Base-by-base conservation (phyloP, 2,888 invertebrate genomes). In the Cepaea hortensis region DNA sequence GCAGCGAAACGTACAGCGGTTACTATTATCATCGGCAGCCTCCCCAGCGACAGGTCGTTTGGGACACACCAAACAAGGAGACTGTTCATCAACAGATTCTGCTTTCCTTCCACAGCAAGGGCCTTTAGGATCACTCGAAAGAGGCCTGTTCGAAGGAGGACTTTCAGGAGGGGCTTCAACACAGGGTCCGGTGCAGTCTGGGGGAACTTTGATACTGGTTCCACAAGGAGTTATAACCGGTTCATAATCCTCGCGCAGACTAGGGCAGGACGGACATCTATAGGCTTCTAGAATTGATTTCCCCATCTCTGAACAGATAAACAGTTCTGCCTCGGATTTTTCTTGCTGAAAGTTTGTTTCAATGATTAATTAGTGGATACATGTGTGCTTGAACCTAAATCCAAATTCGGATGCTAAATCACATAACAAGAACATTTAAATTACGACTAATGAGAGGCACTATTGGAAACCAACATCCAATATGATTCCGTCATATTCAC, bases 311-410 rank as follows among this genome's bases (percentile, higher is more conserved):
- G 15, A 6, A 61, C 86, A 79, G 9, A 86, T 35, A 70, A 79
- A 83, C 15, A 23, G 9, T 48, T 79, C 83, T 9, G 72, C 86
- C 61, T 77, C 83, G 15, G 77, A 61, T 72, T 76, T 4, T 23
- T 86, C 86, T 68, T 68, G n/a, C 86, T 86, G 86, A 83, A 83
- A 86, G 81, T 79, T 61, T n/a, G 55, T 79, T 62, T 35, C 35
- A 35, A 35, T 35, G 35, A 35, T 35, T 35, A 35, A 35, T 35
- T 35, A 35, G 35, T 35, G 35, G 35, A 35, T 35, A 35, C 35
- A 35, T 35, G 1, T 35, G 35, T 35, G 35, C 35, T 35, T 35
- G 35, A 35, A 35, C 35, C 35, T 35, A 35, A 35, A 0, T 35
- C 35, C 35, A 35, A 35, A 35, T 35, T 35, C 1, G 35, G 35